Conservation (phyloP, 2,888 invertebrate genomes). For the Tinea semifulvella region DNA sequence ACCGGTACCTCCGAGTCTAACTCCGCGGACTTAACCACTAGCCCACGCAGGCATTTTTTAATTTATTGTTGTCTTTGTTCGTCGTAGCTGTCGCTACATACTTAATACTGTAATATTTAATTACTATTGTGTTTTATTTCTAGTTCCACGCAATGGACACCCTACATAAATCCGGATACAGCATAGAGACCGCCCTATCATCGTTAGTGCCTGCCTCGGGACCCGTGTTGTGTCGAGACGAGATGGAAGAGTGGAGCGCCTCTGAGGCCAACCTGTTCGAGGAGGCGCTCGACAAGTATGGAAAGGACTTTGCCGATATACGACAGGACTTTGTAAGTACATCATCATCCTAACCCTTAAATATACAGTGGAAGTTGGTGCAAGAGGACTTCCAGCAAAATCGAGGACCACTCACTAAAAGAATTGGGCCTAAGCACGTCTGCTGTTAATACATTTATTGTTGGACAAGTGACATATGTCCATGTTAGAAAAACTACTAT, state of each 20-base stretch:
- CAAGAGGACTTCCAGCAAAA: no score
- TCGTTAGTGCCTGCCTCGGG: slow-evolving; percentile 95
- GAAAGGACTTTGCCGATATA: slow-evolving; percentile 99
- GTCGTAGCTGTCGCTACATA: neutral
- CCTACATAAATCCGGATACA: slow-evolving; percentile 90
- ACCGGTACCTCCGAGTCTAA: no score
- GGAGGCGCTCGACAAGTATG: slow-evolving; percentile 97
- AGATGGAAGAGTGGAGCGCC: slow-evolving; percentile 99
- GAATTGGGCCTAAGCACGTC: no score
- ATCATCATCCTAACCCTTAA: neutral
- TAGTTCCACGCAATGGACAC: slow-evolving; percentile 99
- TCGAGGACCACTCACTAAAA: no score
- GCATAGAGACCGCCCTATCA: slow-evolving; percentile 89
- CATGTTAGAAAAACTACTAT: no score
- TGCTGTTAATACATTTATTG: no score
- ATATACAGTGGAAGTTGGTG: no score
- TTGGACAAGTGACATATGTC: no score
- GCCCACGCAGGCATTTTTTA: neutral
- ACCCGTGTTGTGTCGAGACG: slow-evolving; percentile 96
- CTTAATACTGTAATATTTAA: neutral
- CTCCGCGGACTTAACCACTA: no score
- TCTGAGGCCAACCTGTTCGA: slow-evolving; percentile 99
- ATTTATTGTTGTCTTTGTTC: neutral
- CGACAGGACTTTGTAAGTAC: slow-evolving; percentile 93
- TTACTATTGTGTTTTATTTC: slow-evolving; percentile 16